These are phyloP conservation scores for Helicoverpa armigera DNA, from an alignment of 1,140 invertebrate genomes.

Conservation along the genomic window DNA sequence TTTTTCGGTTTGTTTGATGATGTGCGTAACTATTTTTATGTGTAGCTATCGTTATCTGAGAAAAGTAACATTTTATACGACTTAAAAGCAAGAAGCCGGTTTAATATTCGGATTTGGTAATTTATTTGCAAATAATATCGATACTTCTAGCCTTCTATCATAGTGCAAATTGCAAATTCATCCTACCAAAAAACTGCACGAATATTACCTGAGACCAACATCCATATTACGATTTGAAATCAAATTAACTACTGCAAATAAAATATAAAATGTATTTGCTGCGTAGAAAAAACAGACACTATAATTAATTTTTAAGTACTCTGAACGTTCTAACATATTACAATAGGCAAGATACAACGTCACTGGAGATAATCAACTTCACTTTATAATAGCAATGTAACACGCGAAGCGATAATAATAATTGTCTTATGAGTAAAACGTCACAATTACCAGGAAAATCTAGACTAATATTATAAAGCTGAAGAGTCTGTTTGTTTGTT, in stretches of 20 bases:
- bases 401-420: conserved; percentile 53
- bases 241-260: no score
- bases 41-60: neutral
- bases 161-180: no score
- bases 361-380: conserved; percentile 8
- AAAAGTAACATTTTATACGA: no score
- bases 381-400: conserved; percentile 40
- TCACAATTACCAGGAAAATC: conserved; percentile 64
- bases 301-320: conserved; percentile 7
- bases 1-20: neutral
- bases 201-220: neutral
- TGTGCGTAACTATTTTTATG: neutral
- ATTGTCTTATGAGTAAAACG: conserved; percentile 57
- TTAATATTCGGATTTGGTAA: no score
- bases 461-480: neutral
- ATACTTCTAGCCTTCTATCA: no score
- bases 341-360: conserved; percentile 7
- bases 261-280: neutral
- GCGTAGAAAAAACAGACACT: conserved; percentile 9
- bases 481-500: no score
- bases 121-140: no score
- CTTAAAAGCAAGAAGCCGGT: no score
- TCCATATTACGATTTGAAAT: no score
- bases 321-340: conserved; percentile 1
- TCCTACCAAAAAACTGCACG: no score